Evolutionary conservation across 2,888 invertebrate genomes (phyloP).

Genomic region (Conchocele bisecta): DNA sequence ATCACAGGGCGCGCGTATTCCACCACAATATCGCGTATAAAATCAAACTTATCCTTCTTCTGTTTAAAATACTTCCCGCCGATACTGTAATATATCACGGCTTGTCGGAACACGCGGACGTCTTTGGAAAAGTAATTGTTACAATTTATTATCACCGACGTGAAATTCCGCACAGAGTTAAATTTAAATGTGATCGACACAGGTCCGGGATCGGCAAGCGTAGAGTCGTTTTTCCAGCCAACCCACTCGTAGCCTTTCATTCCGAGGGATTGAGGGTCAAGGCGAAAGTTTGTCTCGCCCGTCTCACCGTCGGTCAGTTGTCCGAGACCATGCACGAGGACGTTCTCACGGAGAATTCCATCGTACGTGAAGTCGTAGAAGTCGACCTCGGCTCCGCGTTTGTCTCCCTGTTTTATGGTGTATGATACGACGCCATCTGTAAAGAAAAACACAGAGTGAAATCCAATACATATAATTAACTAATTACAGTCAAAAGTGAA

Average conservation of each 20-base stretch:
- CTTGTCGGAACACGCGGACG: slow-evolving; percentile 92
- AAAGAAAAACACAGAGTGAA: slow-evolving; percentile 50
- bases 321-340: slow-evolving; percentile 90
- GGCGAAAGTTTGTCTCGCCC: slow-evolving; percentile 90
- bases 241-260: slow-evolving; percentile 92
- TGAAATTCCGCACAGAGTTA: slow-evolving; percentile 93
- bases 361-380: slow-evolving; percentile 94
- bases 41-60: slow-evolving; percentile 87
- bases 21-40: slow-evolving; percentile 90
- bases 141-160: slow-evolving; percentile 90
- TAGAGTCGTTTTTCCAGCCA: slow-evolving; percentile 89
- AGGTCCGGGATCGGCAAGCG: slow-evolving; percentile 86
- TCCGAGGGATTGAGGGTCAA: slow-evolving; percentile 86
- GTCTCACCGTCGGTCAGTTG: slow-evolving; percentile 91
- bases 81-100: slow-evolving; percentile 89
- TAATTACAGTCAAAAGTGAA: too few species aligned
- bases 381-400: slow-evolving; percentile 90
- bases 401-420: slow-evolving; percentile 95
- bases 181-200: slow-evolving; percentile 93
- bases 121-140: slow-evolving; percentile 94
- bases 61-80: slow-evolving; percentile 91
- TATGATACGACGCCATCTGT: slow-evolving; percentile 93
- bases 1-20: slow-evolving; percentile 92
- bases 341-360: slow-evolving; percentile 85
- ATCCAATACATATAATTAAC: too few species aligned